Conservation (phyloP, 2,113 vertebrate genomes). For the Mesembrinibis cayennensis region DNA sequence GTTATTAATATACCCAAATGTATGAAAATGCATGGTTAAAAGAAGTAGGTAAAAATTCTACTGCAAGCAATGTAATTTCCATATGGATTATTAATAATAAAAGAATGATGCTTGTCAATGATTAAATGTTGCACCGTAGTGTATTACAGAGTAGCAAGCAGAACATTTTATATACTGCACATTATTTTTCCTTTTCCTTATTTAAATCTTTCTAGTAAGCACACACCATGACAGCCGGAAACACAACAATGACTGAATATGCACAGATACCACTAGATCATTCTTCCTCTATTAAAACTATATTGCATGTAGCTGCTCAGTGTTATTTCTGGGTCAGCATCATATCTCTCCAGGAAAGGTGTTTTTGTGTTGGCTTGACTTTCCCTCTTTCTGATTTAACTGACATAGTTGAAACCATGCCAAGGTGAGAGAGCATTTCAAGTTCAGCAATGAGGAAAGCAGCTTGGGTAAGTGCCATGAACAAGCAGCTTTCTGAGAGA, state of each 20-base stretch:
- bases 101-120: constrained; percentile 3
- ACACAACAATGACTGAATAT: background rate
- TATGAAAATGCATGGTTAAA: background rate
- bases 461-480: constrained; percentile 68
- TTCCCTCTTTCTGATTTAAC: constrained; percentile 72
- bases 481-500: constrained; percentile 58
- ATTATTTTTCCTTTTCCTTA: background rate
- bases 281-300: constrained; percentile 39
- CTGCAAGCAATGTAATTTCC: background rate
- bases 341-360: constrained; percentile 70
- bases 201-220: constrained; percentile 36
- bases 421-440: constrained; percentile 73
- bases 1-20: background rate
- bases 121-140: constrained; percentile 7
- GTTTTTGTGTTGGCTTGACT: constrained; percentile 61
- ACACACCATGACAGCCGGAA: background rate
- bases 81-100: background rate
- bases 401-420: constrained; percentile 76
- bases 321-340: constrained; percentile 59
- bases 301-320: constrained; percentile 28
- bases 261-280: constrained; percentile 6
- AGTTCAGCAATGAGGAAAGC: constrained; percentile 70
- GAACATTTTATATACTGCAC: background rate
- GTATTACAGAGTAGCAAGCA: background rate
- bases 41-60: background rate